phyloP scores from a whole-genome alignment of 2,888 invertebrate genomes.

The Drosophila histrio region DNA sequence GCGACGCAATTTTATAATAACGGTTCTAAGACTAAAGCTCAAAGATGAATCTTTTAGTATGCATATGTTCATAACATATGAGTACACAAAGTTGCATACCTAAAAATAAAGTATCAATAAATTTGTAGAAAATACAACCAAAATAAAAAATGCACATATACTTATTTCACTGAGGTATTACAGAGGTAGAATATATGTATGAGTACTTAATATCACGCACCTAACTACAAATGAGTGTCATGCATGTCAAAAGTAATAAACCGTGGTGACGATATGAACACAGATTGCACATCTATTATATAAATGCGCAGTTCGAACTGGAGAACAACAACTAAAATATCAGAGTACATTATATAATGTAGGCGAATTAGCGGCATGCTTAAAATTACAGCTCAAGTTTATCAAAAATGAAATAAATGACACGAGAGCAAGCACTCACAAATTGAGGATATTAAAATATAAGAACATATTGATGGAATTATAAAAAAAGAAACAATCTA shows the following conservation, averaged over 20 bases:
- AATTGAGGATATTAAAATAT: constrained; percentile 8
- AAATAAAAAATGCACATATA: no score
- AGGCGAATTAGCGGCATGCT: constrained; percentile 47
- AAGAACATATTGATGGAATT: constrained; percentile 8
- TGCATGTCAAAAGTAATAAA: constrained; percentile 58
- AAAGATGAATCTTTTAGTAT: no score
- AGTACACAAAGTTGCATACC: no score
- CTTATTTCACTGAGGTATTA: no score
- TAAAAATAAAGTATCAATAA: no score
- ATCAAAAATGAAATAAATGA: constrained; percentile 17
- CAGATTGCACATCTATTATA: constrained; percentile 1
- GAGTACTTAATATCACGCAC: constrained; percentile 26
- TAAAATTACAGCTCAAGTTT: constrained; percentile 14
- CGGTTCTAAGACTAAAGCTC: no score
- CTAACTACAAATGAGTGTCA: constrained; percentile 33
- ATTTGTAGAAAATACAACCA: no score
- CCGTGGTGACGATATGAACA: constrained; percentile 12
- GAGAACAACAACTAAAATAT: background rate
- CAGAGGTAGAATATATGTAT: background rate
- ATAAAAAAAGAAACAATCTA: no score
- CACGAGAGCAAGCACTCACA: constrained; percentile 18
- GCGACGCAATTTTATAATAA: no score
- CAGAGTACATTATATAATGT: constrained; percentile 1
- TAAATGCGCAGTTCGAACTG: constrained; percentile 39
- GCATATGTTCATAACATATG: no score